Evolutionary conservation across 2,113 vertebrate species (phyloP).

Genomic region (Corythaeola cristata): DNA sequence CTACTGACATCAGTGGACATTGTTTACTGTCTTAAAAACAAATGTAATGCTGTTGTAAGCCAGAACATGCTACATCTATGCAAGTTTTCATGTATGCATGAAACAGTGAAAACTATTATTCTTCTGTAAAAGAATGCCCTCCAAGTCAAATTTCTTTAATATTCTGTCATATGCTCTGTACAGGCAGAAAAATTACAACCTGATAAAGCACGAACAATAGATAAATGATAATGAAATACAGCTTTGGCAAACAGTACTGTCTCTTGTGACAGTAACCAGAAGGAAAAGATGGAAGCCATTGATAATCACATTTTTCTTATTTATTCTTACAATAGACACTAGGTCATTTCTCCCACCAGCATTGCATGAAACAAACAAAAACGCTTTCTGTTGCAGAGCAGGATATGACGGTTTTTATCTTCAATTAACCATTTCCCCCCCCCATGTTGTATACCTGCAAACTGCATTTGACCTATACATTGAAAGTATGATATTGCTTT

Average conservation of each 20-base stretch:
- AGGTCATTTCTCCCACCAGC: background rate
- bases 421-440: background rate
- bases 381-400: background rate
- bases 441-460: background rate
- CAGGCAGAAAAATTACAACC: constrained; percentile 7
- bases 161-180: background rate
- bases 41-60: background rate
- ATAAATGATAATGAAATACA: constrained; percentile 40
- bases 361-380: background rate
- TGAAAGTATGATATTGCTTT: background rate
- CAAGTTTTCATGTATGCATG: background rate
- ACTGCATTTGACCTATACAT: background rate
- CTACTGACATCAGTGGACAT: background rate
- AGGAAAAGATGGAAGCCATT: background rate
- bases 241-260: background rate
- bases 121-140: background rate
- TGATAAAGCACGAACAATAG: background rate
- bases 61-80: background rate
- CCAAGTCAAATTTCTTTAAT: background rate
- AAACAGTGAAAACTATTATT: background rate
- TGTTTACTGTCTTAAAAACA: background rate
- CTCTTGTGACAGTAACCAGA: background rate
- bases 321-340: background rate
- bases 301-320: constrained; percentile 2
- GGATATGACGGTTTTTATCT: background rate